Evolutionary conservation across 2,113 vertebrate genomes (phyloP).

Genomic region (Oryctolagus cuniculus): mOryCun1.1 NC_091433.1:33562001-33562500

Average conservation of each 20-base stretch:
- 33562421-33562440: neutral
- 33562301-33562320: neutral
- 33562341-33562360: neutral
- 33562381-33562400: slow-evolving; percentile 7
- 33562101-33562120: neutral
- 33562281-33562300: slow-evolving; percentile 13
- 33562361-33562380: neutral
- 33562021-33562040: neutral
- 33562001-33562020: neutral
- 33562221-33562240: neutral
- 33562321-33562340: neutral
- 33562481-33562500: neutral
- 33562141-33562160: neutral
- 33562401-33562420: slow-evolving; percentile 18
- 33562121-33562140: neutral
- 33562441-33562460: neutral
- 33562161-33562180: neutral
- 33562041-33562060: neutral
- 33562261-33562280: neutral
- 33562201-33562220: neutral
- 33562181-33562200: neutral
- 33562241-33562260: neutral
- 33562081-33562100: neutral
- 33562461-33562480: slow-evolving; percentile 43
- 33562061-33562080: neutral